A percentile compares a stretch with the other conserved stretches of the same genome.
phyloP scores from a whole-genome alignment of 2,888 invertebrate species.

The Pharmacophagus antenor region DNA sequence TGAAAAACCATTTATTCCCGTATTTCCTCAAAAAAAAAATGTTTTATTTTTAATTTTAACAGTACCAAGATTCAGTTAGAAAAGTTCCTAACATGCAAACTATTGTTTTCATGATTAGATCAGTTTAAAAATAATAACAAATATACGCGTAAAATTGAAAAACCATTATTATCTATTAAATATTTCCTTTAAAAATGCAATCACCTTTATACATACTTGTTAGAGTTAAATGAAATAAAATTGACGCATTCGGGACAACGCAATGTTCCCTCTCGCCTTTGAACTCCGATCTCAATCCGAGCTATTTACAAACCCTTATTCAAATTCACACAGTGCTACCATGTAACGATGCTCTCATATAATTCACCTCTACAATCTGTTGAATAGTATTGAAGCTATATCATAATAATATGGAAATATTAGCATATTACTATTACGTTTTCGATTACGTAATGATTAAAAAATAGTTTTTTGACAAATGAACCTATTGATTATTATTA shows the following conservation, averaged over 20 bases:
- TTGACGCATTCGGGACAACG: conserved; percentile 9
- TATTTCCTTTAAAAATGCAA: too few relatives aligned
- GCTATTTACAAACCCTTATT: conserved; percentile 12
- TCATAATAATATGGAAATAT: background rate
- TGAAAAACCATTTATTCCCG: too few relatives aligned
- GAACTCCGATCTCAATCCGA: conserved; percentile 15
- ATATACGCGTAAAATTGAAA: too few relatives aligned
- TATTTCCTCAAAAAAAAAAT: too few relatives aligned
- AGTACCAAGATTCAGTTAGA: too few relatives aligned
- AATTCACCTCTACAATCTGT: conserved; percentile 1
- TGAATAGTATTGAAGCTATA: background rate
- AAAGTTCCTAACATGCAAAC: too few relatives aligned
- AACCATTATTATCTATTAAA: background rate
- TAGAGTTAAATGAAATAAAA: background rate
- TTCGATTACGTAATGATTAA: too few relatives aligned
- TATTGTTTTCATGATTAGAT: too few relatives aligned
- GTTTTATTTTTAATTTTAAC: too few relatives aligned
- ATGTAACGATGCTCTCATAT: background rate
- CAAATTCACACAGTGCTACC: conserved; percentile 10
- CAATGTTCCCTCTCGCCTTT: conserved; percentile 15
- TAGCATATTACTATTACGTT: background rate
- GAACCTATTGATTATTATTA: too few relatives aligned
- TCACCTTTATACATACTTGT: background rate
- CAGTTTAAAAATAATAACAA: too few relatives aligned
- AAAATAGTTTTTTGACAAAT: too few relatives aligned